These are phyloP conservation scores for Cavia aperea DNA, from an alignment of 2,113 vertebrate species.

Conservation along the genomic window DNA sequence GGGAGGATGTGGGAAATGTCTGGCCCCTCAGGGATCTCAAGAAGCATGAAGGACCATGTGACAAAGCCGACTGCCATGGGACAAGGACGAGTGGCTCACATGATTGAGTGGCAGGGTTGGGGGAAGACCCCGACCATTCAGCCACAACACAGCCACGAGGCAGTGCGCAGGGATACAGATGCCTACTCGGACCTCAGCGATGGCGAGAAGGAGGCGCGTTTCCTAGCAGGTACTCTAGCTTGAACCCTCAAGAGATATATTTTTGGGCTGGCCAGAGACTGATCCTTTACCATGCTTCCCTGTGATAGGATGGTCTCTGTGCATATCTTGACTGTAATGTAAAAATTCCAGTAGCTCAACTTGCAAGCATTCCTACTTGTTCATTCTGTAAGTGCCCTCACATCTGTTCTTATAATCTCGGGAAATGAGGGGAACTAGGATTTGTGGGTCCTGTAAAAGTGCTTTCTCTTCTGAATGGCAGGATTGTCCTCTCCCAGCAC, in stretches of 20 bases:
- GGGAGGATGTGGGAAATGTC: slow-evolving; percentile 68
- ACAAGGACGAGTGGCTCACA: slow-evolving; percentile 94
- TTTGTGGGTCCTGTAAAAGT: neutral
- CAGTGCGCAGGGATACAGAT: slow-evolving; percentile 89
- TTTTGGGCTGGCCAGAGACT: neutral
- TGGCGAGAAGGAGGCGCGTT: slow-evolving; percentile 96
- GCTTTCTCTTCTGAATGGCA: neutral
- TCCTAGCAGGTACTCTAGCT: slow-evolving; percentile 85
- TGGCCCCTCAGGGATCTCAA: slow-evolving; percentile 84
- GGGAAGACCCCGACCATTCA: slow-evolving; percentile 82
- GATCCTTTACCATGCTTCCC: neutral
- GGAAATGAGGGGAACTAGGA: neutral
- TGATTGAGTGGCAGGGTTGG: slow-evolving; percentile 99
- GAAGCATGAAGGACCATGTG: slow-evolving; percentile 97
- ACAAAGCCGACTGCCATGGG: slow-evolving; percentile 97
- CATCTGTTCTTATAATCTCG: neutral
- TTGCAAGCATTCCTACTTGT: neutral
- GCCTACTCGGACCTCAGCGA: slow-evolving; percentile 98
- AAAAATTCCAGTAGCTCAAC: neutral
- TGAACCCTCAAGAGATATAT: neutral
- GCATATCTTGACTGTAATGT: neutral
- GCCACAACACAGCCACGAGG: slow-evolving; percentile 86
- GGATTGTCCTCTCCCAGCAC: neutral
- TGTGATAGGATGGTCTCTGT: neutral
- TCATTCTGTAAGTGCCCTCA: neutral